Base-by-base conservation (phyloP, 2,888 invertebrate genomes). In the Marasmarcha lunaedactyla region DNA sequence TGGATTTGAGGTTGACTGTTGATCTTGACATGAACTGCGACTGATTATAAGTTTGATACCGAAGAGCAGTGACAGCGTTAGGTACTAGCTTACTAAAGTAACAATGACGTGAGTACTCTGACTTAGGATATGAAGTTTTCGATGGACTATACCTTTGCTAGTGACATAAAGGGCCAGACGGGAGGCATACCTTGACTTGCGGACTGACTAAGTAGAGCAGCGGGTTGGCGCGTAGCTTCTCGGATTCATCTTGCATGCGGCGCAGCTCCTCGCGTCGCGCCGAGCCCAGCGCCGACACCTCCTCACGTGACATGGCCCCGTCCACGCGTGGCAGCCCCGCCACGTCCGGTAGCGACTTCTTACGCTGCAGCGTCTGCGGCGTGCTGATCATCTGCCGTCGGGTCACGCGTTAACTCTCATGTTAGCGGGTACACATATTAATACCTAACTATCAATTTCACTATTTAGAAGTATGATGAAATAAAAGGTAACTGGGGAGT, bases 291-390 rank as follows among this genome's bases (percentile, higher is more conserved):
- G 91, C 90, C 49, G 97, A 95, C 38, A 97, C 97, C 83, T 98
- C 97, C 74, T 97, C 97, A 42, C 98, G 89, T 39, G 96, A 92
- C 92, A 98, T 94, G 52, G 64, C 67, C 36, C 90, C 90, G 53
- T 91, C 90, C 42, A 90, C 88, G 43, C 91, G 89, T 42, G 94
- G 91, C 71, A 94, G 87, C 47, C 90, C 90, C 60, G 93, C 93
- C 61, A 95, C 91, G 83, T 98, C 98, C 39, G 98, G 98, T 79
- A 99, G 88, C 53, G 97, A 98, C 81, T 98, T 98, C 85, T 97
- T 96, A 56, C 95, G 88, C 79, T 94, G 94, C 57, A 95, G 86
- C 56, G 92, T 87, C 67, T 90, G 89, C 64, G 89, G 89, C 51
- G 89, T 89, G 65, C 91, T 91, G 71, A 92, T 77, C 84, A 90